Conservation (phyloP, 2,888 invertebrate genomes). For the Fabriciana adippe region DNA sequence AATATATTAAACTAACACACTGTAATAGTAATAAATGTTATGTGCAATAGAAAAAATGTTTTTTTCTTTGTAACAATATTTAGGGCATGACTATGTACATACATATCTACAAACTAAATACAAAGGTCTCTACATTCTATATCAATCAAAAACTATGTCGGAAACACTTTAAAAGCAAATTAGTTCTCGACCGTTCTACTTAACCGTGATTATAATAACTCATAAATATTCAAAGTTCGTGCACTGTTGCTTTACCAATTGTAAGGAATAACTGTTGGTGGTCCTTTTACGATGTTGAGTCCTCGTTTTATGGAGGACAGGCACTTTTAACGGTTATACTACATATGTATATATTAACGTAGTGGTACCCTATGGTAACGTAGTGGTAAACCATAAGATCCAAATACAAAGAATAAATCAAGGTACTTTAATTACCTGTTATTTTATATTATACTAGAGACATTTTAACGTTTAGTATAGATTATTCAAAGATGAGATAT, state of each 20-base stretch:
- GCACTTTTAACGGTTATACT: neutral
- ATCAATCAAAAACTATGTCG: conserved; percentile 16
- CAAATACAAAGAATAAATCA: no score
- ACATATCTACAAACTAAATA: neutral
- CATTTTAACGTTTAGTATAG: no score
- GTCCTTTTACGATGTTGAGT: conserved; percentile 14
- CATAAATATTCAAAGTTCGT: conserved; percentile 33
- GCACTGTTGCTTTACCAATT: conserved; percentile 14
- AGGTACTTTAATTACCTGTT: no score
- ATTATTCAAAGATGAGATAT: no score
- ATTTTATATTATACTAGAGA: no score
- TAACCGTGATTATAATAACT: conserved; percentile 25
- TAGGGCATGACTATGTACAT: no score
- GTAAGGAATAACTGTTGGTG: conserved; percentile 20
- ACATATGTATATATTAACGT: neutral
- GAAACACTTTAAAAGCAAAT: conserved; percentile 21
- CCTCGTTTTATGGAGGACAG: neutral
- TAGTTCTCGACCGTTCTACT: conserved; percentile 26
- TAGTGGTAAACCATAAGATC: no score
- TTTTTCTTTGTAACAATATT: no score
- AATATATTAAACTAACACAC: no score
- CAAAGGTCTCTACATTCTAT: conserved; percentile 6
- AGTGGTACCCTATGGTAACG: no score
- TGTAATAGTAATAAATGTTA: no score
- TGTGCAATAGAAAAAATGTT: no score